Conservation (phyloP, 1,140 invertebrate species). For the Heliothis virescens region DNA sequence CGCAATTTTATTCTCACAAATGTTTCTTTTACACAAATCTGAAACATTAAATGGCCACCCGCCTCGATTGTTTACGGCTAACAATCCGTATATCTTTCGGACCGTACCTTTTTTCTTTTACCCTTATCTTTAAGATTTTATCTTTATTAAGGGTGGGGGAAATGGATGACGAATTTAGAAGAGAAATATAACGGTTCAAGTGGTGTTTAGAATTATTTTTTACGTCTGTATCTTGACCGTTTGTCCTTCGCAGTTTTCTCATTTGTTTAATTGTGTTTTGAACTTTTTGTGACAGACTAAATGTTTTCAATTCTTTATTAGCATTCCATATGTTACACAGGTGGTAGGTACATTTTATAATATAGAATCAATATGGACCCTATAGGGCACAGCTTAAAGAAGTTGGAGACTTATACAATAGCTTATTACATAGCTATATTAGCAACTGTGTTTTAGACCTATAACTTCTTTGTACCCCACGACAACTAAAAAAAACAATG, state of each 20-base stretch:
- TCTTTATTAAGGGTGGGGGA: constrained; percentile 34
- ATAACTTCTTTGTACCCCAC: too few species aligned
- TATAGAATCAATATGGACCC: too few species aligned
- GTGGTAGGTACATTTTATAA: too few species aligned
- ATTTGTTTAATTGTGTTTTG: too few species aligned
- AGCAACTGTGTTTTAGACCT: too few species aligned
- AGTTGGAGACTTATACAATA: too few species aligned
- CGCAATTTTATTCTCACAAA: background rate
- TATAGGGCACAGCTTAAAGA: too few species aligned
- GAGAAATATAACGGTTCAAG: constrained; percentile 17
- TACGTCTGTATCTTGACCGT: background rate
- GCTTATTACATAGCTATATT: too few species aligned
- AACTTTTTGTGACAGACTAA: too few species aligned
- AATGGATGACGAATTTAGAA: constrained; percentile 39
- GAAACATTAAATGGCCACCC: constrained; percentile 38
- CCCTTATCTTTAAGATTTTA: constrained; percentile 45
- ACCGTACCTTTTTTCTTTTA: constrained; percentile 29
- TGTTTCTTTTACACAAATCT: constrained; percentile 29
- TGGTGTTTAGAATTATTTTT: constrained; percentile 1
- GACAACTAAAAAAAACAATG: too few species aligned
- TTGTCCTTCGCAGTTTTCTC: background rate
- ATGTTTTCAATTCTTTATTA: too few species aligned
- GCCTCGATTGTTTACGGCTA: constrained; percentile 25
- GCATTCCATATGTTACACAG: too few species aligned
- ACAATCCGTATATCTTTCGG: constrained; percentile 33